Conservation (phyloP, 2,797 vertebrate species). For the Scolopax bukidnonensis region DNA sequence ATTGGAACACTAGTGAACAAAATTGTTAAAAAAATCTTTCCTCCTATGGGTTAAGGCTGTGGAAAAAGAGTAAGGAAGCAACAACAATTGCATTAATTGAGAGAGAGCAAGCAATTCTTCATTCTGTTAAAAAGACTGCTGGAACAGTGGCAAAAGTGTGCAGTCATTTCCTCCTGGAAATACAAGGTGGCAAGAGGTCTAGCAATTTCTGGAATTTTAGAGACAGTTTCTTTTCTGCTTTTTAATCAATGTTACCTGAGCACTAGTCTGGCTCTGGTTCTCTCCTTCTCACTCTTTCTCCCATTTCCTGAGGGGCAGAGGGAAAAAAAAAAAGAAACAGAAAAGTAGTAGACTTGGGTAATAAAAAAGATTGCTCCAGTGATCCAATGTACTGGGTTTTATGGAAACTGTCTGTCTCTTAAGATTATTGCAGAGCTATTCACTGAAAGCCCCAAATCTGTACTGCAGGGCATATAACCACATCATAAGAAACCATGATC, state of each 20-base stretch:
- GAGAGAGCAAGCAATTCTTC: background rate
- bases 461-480: background rate
- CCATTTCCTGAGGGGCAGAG: background rate
- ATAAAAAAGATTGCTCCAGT: background rate
- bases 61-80: background rate
- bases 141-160: background rate
- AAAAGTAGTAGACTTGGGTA: background rate
- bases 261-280: background rate
- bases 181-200: background rate
- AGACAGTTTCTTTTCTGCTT: background rate
- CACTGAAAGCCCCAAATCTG: background rate
- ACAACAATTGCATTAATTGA: background rate
- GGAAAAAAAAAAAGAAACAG: accelerated
- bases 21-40: background rate
- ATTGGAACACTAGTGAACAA: background rate
- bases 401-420: background rate
- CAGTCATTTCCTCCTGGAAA: background rate
- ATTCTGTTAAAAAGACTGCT: background rate
- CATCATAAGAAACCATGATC: background rate
- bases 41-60: background rate
- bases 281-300: background rate
- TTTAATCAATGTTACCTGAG: background rate
- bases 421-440: background rate
- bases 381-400: background rate
- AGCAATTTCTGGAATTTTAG: background rate